These are phyloP conservation scores for Urocolius indicus DNA, from an alignment of 2,113 vertebrate species.

Conservation along the genomic window DNA sequence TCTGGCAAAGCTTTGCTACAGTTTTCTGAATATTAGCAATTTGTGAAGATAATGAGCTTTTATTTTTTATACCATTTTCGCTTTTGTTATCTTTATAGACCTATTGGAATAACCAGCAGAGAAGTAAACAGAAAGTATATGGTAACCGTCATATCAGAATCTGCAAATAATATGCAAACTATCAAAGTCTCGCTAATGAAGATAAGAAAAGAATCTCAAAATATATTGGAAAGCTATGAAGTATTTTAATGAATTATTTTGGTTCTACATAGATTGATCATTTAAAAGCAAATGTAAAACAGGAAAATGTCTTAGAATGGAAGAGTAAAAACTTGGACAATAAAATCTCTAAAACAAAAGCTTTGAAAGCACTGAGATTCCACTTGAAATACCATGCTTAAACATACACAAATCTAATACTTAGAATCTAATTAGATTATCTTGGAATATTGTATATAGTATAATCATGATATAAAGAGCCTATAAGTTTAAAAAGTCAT, in stretches of 20 bases:
- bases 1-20: not conserved
- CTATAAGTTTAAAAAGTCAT: not conserved
- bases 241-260: not conserved
- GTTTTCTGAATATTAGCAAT: not conserved
- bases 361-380: not conserved
- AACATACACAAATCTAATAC: not conserved
- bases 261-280: not conserved
- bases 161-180: not conserved
- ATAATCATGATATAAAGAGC: not conserved
- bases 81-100: not conserved
- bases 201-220: not conserved
- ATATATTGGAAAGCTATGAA: not conserved
- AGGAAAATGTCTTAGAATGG: not conserved
- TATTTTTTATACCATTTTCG: not conserved
- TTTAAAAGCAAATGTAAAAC: not conserved
- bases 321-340: not conserved
- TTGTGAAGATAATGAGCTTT: not conserved
- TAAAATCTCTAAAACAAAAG: not conserved
- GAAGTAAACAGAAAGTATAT: not conserved
- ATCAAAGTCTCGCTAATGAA: not conserved
- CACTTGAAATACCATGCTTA: not conserved
- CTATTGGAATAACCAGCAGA: not conserved
- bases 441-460: not conserved
- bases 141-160: not conserved
- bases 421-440: not conserved